phyloP scores from a whole-genome alignment of 2,888 invertebrate species.

The Limnephilus lunatus region DNA sequence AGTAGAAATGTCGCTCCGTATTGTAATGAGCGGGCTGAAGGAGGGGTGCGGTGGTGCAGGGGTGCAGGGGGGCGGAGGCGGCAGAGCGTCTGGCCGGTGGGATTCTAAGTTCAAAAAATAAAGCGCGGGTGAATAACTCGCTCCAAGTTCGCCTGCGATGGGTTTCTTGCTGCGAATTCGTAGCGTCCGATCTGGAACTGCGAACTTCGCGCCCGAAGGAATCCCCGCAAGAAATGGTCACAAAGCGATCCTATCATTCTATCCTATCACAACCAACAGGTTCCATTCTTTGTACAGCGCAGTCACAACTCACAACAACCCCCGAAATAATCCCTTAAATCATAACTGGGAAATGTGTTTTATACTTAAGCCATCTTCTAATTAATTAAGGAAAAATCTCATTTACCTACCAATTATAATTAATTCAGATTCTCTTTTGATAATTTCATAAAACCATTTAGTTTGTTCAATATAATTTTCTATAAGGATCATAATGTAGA shows the following conservation, averaged over 20 bases:
- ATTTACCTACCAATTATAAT: background rate
- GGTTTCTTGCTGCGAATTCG: conserved; percentile 14
- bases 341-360: background rate
- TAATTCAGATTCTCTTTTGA: background rate
- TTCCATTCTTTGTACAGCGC: background rate
- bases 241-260: background rate
- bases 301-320: background rate
- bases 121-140: conserved; percentile 55
- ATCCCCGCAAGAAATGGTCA: conserved; percentile 23
- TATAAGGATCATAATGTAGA: background rate
- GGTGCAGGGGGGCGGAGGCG: conserved; percentile 65
- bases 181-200: background rate
- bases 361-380: too few relatives aligned
- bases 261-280: background rate
- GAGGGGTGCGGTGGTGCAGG: conserved; percentile 53
- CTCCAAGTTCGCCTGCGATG: conserved; percentile 6
- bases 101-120: conserved; percentile 59
- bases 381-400: background rate
- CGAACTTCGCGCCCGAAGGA: conserved; percentile 22
- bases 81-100: conserved; percentile 64
- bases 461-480: background rate
- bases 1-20: conserved; percentile 69
- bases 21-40: conserved; percentile 61
- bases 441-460: background rate
- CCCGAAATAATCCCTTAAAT: background rate